These are phyloP conservation scores for Patella depressa DNA, from an alignment of 2,888 invertebrate species.

Conservation along the genomic window DNA sequence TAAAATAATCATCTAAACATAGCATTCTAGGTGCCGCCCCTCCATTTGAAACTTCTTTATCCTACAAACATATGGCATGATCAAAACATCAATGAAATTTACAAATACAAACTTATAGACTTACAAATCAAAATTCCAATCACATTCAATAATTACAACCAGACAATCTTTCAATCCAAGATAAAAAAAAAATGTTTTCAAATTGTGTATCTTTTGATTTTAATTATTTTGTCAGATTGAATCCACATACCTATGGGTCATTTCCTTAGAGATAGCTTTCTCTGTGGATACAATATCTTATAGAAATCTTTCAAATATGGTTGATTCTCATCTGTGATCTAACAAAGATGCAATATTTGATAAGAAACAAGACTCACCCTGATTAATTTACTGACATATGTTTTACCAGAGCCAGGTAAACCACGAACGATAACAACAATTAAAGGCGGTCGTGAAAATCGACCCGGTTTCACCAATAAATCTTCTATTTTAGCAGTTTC, in stretches of 20 bases:
- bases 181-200: too few species aligned
- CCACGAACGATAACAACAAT: conserved; percentile 92
- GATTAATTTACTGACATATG: conserved; percentile 75
- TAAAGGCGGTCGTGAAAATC: conserved; percentile 82
- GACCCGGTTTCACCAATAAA: conserved; percentile 84
- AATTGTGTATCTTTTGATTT: too few species aligned
- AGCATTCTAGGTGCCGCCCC: conserved; percentile 92
- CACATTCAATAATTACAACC: too few species aligned
- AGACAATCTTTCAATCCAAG: not conserved
- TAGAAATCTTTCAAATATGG: too few species aligned
- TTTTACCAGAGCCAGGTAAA: conserved; percentile 95
- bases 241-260: too few species aligned
- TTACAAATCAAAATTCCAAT: not conserved
- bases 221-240: too few species aligned
- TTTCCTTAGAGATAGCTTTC: too few species aligned
- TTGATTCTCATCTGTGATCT: too few species aligned
- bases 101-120: not conserved
- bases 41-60: conserved; percentile 84
- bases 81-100: not conserved
- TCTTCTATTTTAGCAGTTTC: conserved; percentile 82
- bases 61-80: conserved; percentile 70
- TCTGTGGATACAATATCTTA: too few species aligned
- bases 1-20: conserved; percentile 95
- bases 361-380: conserved; percentile 51
- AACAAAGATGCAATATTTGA: not conserved